Percentiles rank a stretch among this genome's conserved stretches.
These are phyloP conservation scores for Eumerus sabulonum DNA, from an alignment of 2,888 invertebrate species.

Conservation along the genomic window DNA sequence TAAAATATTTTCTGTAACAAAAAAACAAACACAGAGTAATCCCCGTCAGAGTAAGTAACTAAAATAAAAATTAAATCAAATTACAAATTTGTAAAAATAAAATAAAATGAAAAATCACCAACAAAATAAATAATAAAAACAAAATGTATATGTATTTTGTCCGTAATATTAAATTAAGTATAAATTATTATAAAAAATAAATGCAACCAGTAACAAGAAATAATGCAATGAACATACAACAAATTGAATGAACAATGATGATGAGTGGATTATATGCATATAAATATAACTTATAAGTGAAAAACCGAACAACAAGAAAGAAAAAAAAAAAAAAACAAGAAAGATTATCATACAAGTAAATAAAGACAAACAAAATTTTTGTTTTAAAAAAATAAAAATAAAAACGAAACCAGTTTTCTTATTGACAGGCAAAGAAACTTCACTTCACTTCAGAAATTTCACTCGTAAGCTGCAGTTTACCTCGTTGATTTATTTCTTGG, in stretches of 20 bases:
- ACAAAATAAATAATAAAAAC: conserved; percentile 29
- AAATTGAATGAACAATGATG: conserved; percentile 21
- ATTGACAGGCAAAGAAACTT: conserved; percentile 23
- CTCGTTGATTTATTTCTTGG: too few relatives aligned
- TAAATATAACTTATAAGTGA: conserved; percentile 54
- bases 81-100: conserved; percentile 66
- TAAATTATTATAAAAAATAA: conserved; percentile 51
- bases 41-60: conserved; percentile 53
- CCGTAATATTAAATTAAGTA: conserved; percentile 75
- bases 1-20: conserved; percentile 75
- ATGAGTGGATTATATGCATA: conserved; percentile 69
- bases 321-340: conserved; percentile 43
- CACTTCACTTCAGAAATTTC: not conserved
- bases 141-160: conserved; percentile 74
- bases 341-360: conserved; percentile 59
- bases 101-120: conserved; percentile 47
- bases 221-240: conserved; percentile 55
- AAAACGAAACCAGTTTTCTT: conserved; percentile 64
- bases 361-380: conserved; percentile 68
- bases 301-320: conserved; percentile 32
- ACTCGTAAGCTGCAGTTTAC: too few relatives aligned
- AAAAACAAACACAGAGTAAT: conserved; percentile 47
- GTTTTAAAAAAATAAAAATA: conserved; percentile 69
- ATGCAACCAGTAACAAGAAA: conserved; percentile 51
- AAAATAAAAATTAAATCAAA: conserved; percentile 52